These are phyloP conservation scores for Aradophagus sp. DNA, from an alignment of 1,140 invertebrate species.

Conservation along the genomic window DNA sequence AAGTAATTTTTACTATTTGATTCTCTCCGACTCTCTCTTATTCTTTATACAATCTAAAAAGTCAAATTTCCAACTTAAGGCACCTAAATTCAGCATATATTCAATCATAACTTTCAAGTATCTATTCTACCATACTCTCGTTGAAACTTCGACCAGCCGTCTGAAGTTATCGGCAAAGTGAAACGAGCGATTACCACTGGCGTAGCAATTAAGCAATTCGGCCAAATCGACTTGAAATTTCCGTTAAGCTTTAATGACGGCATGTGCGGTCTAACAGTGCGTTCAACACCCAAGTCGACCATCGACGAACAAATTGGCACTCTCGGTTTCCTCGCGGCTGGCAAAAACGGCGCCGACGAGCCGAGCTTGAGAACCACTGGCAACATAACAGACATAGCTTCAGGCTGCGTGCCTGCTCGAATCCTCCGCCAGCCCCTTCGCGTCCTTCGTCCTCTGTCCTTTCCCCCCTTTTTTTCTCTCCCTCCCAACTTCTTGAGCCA, in stretches of 20 bases:
- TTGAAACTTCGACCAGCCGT: too few relatives aligned
- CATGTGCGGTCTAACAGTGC: conserved; percentile 14
- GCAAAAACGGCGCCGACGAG: conserved; percentile 40
- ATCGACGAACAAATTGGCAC: conserved; percentile 34
- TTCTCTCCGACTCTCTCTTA: too few relatives aligned
- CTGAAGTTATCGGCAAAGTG: too few relatives aligned
- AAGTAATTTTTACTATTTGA: too few relatives aligned
- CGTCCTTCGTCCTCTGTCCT: conserved; percentile 29
- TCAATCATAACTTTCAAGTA: too few relatives aligned
- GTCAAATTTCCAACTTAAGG: too few relatives aligned
- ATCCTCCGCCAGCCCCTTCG: conserved; percentile 32
- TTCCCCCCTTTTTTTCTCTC: conserved; percentile 36
- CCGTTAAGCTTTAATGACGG: neutral
- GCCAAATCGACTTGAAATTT: too few relatives aligned
- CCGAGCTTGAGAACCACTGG: conserved; percentile 60
- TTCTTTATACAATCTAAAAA: too few relatives aligned
- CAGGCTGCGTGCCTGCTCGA: conserved; percentile 48
- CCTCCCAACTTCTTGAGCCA: conserved; percentile 32
- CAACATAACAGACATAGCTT: conserved; percentile 63
- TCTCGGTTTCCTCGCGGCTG: conserved; percentile 14
- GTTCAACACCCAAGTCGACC: conserved; percentile 9
- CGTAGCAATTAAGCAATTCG: too few relatives aligned
- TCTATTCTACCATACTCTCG: too few relatives aligned
- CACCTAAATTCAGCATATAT: too few relatives aligned
- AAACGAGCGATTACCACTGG: too few relatives aligned